Conservation (phyloP, 2,888 invertebrate genomes). For the Nomada hirtipes region DNA sequence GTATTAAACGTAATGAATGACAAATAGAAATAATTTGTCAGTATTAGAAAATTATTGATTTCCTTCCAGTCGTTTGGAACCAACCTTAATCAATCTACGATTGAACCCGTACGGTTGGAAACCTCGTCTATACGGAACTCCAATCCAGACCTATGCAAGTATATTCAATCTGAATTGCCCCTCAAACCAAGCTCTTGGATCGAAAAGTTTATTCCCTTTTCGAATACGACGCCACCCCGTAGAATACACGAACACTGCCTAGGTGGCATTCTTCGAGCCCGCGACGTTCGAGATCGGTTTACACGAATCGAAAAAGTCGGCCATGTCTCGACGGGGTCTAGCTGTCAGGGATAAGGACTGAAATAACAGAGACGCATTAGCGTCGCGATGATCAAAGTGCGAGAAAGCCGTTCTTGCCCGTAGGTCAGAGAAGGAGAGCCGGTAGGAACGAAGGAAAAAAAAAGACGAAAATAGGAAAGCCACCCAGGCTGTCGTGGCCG, state of each 20-base stretch:
- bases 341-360: constrained; percentile 78
- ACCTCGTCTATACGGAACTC: too few relatives aligned
- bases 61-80: too few relatives aligned
- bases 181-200: too few relatives aligned
- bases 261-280: background rate
- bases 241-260: background rate
- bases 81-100: too few relatives aligned
- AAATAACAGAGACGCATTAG: constrained; percentile 83
- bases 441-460: constrained; percentile 65
- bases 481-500: constrained; percentile 78
- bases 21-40: too few relatives aligned
- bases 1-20: too few relatives aligned
- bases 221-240: too few relatives aligned
- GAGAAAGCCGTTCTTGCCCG: constrained; percentile 58
- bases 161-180: too few relatives aligned
- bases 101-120: too few relatives aligned
- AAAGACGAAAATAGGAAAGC: constrained; percentile 80
- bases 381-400: constrained; percentile 79
- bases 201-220: too few relatives aligned
- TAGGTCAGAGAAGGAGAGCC: constrained; percentile 49
- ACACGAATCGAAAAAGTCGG: constrained; percentile 73
- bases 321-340: constrained; percentile 53
- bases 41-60: too few relatives aligned
- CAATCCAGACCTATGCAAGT: too few relatives aligned
- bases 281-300: constrained; percentile 66